phyloP scores from a whole-genome alignment of 2,113 vertebrate genomes.

The Sus scrofa region DNA sequence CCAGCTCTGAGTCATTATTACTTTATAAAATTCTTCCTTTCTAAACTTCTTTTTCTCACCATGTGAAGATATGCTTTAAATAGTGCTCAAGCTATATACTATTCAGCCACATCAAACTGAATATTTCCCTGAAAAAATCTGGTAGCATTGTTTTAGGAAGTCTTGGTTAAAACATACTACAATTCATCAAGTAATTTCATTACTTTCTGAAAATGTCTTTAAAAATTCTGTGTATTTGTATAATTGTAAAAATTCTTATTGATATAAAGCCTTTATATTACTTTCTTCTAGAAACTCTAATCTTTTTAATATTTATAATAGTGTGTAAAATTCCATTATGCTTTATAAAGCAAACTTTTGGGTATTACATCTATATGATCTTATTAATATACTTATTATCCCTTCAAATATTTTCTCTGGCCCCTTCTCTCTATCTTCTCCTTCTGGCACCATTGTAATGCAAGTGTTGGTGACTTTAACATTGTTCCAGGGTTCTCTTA shows the following conservation, averaged over 20 bases:
- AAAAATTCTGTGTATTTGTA: not conserved
- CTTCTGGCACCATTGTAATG: no score
- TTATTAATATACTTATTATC: not conserved
- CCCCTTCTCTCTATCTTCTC: no score
- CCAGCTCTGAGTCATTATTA: not conserved
- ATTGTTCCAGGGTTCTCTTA: no score
- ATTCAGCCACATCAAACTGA: not conserved
- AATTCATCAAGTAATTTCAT: not conserved
- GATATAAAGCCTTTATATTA: conserved; percentile 9
- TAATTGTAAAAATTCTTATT: not conserved
- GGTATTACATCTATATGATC: not conserved
- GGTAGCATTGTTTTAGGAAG: not conserved
- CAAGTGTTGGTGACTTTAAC: no score
- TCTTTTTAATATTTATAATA: conserved; percentile 17
- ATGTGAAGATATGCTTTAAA: not conserved
- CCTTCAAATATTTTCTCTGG: no score
- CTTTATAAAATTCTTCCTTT: not conserved
- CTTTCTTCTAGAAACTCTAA: conserved; percentile 24
- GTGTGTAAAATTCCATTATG: not conserved
- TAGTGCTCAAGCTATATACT: not conserved
- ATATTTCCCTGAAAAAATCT: conserved; percentile 38
- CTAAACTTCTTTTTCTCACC: not conserved
- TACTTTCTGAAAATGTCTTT: not conserved
- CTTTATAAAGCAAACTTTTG: not conserved
- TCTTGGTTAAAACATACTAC: not conserved